Conservation (phyloP, 2,888 invertebrate genomes). For the Diplazon laetatorius region DNA sequence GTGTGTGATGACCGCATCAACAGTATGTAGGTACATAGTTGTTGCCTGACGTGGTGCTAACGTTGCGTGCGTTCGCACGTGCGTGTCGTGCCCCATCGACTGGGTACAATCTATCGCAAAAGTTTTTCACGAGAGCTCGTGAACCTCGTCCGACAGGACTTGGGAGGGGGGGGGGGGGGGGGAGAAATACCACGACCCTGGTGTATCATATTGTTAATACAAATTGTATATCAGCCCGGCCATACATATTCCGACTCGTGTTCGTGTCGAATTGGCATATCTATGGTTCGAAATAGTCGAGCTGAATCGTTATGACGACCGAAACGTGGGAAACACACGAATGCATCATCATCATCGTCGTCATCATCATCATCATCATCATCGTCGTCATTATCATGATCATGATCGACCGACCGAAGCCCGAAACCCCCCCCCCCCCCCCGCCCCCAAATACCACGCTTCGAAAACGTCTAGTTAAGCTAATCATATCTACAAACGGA, state of each 20-base stretch:
- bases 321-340: conserved; percentile 46
- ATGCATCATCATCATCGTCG: conserved; percentile 49
- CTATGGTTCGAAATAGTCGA: conserved; percentile 38
- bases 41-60: conserved; percentile 46
- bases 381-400: conserved; percentile 37
- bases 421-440: no score
- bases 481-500: conserved; percentile 62
- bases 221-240: conserved; percentile 25
- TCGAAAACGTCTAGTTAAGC: conserved; percentile 64
- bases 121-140: conserved; percentile 29
- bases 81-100: conserved; percentile 48
- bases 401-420: conserved; percentile 49
- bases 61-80: conserved; percentile 61
- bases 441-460: no score
- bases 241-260: conserved; percentile 34
- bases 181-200: neutral
- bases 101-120: conserved; percentile 54
- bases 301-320: neutral
- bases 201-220: conserved; percentile 19
- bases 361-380: conserved; percentile 56
- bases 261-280: conserved; percentile 57
- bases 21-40: conserved; percentile 42
- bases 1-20: conserved; percentile 53
- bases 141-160: neutral
- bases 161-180: no score